Conservation (phyloP, 2,888 invertebrate genomes). For the Theristus sp. region DNA sequence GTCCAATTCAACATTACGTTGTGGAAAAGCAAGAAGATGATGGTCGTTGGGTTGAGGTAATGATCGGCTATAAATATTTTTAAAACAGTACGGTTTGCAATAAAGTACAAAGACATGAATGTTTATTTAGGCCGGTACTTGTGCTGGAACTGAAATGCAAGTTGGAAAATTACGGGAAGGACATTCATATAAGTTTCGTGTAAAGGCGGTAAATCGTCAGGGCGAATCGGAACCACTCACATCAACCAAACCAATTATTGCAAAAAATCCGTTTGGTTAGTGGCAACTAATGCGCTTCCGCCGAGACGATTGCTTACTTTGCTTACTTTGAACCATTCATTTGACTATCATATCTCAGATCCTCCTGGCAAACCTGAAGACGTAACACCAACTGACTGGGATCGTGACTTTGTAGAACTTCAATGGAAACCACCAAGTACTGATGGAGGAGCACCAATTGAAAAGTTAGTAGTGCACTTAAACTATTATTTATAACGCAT, state of each 20-base stretch:
- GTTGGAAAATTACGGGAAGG: slow-evolving; percentile 79
- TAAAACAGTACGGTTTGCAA: background rate
- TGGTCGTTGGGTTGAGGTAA: slow-evolving; percentile 89
- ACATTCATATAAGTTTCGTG: slow-evolving; percentile 85
- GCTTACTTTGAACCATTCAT: too few relatives aligned
- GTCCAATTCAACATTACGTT: slow-evolving; percentile 74
- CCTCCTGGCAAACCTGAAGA: slow-evolving; percentile 64
- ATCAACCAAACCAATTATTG: slow-evolving; percentile 75
- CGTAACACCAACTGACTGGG: slow-evolving; percentile 72
- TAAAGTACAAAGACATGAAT: slow-evolving; percentile 41
- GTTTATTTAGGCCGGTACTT: slow-evolving; percentile 68
- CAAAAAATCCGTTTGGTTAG: slow-evolving; percentile 85
- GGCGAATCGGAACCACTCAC: slow-evolving; percentile 83
- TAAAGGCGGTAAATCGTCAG: slow-evolving; percentile 82
- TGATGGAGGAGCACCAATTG: slow-evolving; percentile 48
- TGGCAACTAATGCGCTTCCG: too few relatives aligned
- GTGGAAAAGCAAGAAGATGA: slow-evolving; percentile 84
- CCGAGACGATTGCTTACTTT: too few relatives aligned
- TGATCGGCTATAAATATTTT: slow-evolving; percentile 29
- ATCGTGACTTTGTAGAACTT: slow-evolving; percentile 78
- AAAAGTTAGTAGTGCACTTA: slow-evolving; percentile 78
- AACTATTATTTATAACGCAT: too few relatives aligned
- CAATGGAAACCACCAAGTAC: slow-evolving; percentile 42
- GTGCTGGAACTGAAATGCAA: slow-evolving; percentile 39
- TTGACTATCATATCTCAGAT: slow-evolving; percentile 33